phyloP scores from a whole-genome alignment of 2,797 vertebrate species.

The Rhinichthys osculus region DNA sequence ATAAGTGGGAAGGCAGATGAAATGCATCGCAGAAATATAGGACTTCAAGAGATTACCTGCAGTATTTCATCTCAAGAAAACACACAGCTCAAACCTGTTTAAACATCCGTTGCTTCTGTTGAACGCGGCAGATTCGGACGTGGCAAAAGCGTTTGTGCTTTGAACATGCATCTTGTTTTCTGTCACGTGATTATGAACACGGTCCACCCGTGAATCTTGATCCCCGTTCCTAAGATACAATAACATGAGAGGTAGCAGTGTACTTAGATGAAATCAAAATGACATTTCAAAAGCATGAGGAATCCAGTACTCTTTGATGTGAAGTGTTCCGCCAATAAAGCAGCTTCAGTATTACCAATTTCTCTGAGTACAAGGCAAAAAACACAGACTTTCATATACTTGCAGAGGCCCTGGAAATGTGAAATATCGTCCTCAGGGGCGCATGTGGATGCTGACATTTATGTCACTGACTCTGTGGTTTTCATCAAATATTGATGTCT shows the following conservation, averaged over 20 bases:
- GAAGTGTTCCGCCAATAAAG: slow-evolving; percentile 38
- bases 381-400: background rate
- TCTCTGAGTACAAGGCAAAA: slow-evolving; percentile 29
- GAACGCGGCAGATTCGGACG: slow-evolving; percentile 7
- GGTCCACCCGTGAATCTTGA: slow-evolving; percentile 29
- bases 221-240: slow-evolving; percentile 28
- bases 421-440: slow-evolving; percentile 19
- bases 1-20: slow-evolving; percentile 10
- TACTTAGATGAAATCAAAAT: slow-evolving; percentile 49
- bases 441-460: slow-evolving; percentile 27
- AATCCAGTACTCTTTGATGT: slow-evolving; percentile 47
- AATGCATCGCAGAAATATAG: background rate
- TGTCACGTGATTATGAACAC: background rate
- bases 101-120: slow-evolving; percentile 11
- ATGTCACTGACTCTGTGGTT: slow-evolving; percentile 33
- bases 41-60: slow-evolving; percentile 7
- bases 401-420: background rate
- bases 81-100: background rate
- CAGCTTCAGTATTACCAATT: slow-evolving; percentile 38
- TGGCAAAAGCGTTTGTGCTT: background rate
- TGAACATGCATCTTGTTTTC: background rate
- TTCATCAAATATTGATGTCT: slow-evolving; percentile 46
- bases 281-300: slow-evolving; percentile 48
- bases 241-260: background rate
- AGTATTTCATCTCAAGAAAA: slow-evolving; percentile 1